Evolutionary conservation across 2,888 invertebrate species (phyloP).

Genomic region (Petrolisthes manimaculis): DNA sequence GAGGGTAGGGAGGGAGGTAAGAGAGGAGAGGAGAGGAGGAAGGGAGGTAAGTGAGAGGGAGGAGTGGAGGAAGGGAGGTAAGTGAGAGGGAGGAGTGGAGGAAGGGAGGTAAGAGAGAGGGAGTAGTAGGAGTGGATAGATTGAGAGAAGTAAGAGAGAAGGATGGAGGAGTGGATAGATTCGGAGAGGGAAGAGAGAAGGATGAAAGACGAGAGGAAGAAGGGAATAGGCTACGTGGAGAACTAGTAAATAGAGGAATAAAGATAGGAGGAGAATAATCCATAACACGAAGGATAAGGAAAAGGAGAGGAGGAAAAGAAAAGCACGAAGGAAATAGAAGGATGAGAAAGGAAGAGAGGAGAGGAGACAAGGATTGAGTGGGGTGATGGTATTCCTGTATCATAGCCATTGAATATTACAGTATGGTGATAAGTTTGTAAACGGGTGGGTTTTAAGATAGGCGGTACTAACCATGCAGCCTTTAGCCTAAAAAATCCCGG

Average conservation of each 20-base stretch:
- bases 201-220: neutral
- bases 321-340: neutral
- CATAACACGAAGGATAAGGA: no score
- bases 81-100: neutral
- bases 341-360: neutral
- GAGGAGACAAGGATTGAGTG: neutral
- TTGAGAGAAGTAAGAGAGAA: neutral
- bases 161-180: neutral
- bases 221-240: neutral
- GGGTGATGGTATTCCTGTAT: neutral
- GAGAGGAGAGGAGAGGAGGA: neutral
- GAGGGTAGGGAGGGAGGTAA: neutral
- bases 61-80: no score
- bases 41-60: no score
- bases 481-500: no score
- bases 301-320: neutral
- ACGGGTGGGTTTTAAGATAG: no score
- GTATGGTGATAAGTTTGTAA: neutral
- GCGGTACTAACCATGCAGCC: no score
- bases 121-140: neutral
- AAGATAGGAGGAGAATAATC: neutral
- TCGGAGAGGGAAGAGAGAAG: slow-evolving; percentile 2
- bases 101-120: neutral
- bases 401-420: neutral
- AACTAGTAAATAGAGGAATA: no score